These are phyloP conservation scores for Hydractinia echinata DNA, from an alignment of 30 jellyfish, hydroid and myxozoan species.

Conservation along the genomic window DNA sequence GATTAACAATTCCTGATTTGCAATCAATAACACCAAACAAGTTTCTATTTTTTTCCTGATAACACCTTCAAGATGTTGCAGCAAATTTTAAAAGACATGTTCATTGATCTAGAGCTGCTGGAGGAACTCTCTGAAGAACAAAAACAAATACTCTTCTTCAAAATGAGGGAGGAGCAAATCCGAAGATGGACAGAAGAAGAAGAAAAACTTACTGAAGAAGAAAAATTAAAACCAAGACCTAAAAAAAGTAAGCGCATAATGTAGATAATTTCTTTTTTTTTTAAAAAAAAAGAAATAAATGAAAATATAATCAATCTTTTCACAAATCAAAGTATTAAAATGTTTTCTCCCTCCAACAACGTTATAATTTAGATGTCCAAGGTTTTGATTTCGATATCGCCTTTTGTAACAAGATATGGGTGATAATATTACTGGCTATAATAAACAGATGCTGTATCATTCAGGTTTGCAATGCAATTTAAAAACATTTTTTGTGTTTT, in stretches of 20 bases:
- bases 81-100: slow-evolving; percentile 84
- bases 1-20: not conserved
- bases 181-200: slow-evolving; percentile 82
- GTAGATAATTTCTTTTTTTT: too few species aligned
- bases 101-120: slow-evolving; percentile 83
- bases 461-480: not conserved
- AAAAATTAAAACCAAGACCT: slow-evolving; percentile 30
- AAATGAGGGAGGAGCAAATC: slow-evolving; percentile 92
- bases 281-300: too few species aligned
- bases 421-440: too few species aligned
- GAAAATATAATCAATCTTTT: too few species aligned
- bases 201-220: slow-evolving; percentile 30
- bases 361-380: too few species aligned
- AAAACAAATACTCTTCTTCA: slow-evolving; percentile 69
- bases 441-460: not conserved
- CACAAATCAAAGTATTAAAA: too few species aligned
- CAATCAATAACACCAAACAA: not conserved
- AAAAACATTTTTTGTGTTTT: not conserved
- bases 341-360: too few species aligned
- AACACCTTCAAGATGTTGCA: slow-evolving; percentile 60
- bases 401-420: too few species aligned
- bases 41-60: not conserved
- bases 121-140: slow-evolving; percentile 94
- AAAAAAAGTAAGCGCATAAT: slow-evolving; percentile 19
- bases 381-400: too few species aligned